Evolutionary conservation across 2,797 vertebrate genomes (phyloP), one percentile per base, ranked within the genome.

Genomic region (Mallotus villosus): DNA sequence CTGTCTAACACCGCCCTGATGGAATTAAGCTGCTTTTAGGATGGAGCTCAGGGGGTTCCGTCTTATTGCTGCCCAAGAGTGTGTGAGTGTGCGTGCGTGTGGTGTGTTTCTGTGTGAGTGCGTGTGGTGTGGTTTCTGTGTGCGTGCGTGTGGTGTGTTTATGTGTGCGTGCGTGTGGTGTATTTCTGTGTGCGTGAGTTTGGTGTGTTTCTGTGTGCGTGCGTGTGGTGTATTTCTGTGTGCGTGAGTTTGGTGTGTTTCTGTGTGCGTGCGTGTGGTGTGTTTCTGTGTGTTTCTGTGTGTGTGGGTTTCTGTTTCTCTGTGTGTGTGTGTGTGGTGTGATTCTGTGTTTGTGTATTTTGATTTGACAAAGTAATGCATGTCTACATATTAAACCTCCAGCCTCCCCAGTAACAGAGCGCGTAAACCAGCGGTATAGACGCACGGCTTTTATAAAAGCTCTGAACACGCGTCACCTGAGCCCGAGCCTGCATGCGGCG

Each of bases 1-100:
- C 86, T 84, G 88, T 91, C 88, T 87, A 83, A 88, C 73, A 87
- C 78, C 81, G 85, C 85, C 78, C 88, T 88, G 88, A 93, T 88
- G 88, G 86, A 87, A 93, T 92, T 91, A 92, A 93, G 89, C 90
- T 84, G 90, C 89, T 92, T 91, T 92, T 89, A 86, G 81, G 79
- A 64, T 76, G 64, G 76, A 70, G 72, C 53, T 60, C n/a, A 46
- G n/a, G 58, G 46, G 58, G 3, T 49, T 12, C 46, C 1, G 16
- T 12, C 46, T 49, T 17, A 29, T 29, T 32, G 61, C 61, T 71
- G 69, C 46, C 46, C 46, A 11, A 6, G 16, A 19, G 67, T 21
- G 49, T 14, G 14, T 25, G 83, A 77, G 68, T 72, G 57, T 67
- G 69, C 57, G 60, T 49, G 9, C 2, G 46, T 49, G 46, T 49